phyloP scores from a whole-genome alignment of 2,888 invertebrate genomes.

The Phoenoteleia sp. region DNA sequence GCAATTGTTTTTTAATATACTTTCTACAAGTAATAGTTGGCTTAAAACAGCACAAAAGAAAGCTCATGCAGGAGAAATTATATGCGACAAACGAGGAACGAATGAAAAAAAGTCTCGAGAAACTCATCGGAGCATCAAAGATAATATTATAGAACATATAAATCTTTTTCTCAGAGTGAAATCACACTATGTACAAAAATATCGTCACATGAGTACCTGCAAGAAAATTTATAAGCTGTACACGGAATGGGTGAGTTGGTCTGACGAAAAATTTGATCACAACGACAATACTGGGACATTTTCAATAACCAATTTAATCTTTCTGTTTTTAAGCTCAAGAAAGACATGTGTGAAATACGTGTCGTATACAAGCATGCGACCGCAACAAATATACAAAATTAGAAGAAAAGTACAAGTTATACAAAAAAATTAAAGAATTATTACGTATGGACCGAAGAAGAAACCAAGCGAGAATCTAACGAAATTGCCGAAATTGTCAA shows the following conservation, averaged over 20 bases:
- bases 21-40: constrained; percentile 40
- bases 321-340: constrained; percentile 70
- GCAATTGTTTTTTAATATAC: constrained; percentile 44
- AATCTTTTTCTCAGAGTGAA: too few relatives aligned
- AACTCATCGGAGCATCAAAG: too few relatives aligned
- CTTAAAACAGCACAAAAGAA: constrained; percentile 38
- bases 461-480: constrained; percentile 21
- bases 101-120: too few relatives aligned
- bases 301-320: constrained; percentile 47
- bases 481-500: constrained; percentile 13
- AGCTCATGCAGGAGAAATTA: too few relatives aligned
- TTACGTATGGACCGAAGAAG: constrained; percentile 41
- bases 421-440: constrained; percentile 64
- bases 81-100: too few relatives aligned
- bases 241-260: too few relatives aligned
- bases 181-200: too few relatives aligned
- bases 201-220: too few relatives aligned
- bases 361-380: constrained; percentile 15
- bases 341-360: constrained; percentile 75
- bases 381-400: too few relatives aligned
- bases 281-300: constrained; percentile 32
- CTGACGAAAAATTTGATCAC: too few relatives aligned
- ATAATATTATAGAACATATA: too few relatives aligned
- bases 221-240: too few relatives aligned
- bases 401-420: constrained; percentile 61